Evolutionary conservation across 2,797 vertebrate species (phyloP).

Genomic region (Brotula barbata): DNA sequence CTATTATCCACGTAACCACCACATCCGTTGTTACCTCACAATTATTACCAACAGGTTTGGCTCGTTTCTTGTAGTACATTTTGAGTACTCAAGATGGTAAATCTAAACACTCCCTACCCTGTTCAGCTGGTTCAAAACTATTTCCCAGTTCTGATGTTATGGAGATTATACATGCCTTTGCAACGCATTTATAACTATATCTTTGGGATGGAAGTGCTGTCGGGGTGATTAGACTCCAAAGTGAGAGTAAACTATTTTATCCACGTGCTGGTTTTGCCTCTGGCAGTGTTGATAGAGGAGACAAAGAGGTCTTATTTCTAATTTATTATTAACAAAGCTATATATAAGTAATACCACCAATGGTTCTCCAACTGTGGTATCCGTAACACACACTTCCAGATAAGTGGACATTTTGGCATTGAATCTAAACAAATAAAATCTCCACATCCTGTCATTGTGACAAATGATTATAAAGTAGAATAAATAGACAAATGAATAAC

Average conservation of each 20-base stretch:
- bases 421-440: too few relatives aligned
- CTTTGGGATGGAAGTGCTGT: too few relatives aligned
- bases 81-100: background rate
- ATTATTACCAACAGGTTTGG: background rate
- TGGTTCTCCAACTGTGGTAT: too few relatives aligned
- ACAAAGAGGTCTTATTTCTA: conserved; percentile 8
- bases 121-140: background rate
- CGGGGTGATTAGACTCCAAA: too few relatives aligned
- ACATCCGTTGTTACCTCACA: background rate
- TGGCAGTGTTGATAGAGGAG: background rate
- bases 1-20: background rate
- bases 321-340: too few relatives aligned
- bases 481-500: too few relatives aligned
- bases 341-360: too few relatives aligned
- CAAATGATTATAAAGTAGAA: too few relatives aligned
- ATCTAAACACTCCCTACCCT: background rate
- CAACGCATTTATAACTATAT: background rate
- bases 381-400: too few relatives aligned
- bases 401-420: too few relatives aligned
- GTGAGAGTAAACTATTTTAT: too few relatives aligned
- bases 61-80: background rate
- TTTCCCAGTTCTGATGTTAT: background rate
- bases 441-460: too few relatives aligned
- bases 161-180: background rate
- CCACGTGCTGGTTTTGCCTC: background rate